Conservation (phyloP, 2,888 invertebrate genomes). For the Acleris sparsana region DNA sequence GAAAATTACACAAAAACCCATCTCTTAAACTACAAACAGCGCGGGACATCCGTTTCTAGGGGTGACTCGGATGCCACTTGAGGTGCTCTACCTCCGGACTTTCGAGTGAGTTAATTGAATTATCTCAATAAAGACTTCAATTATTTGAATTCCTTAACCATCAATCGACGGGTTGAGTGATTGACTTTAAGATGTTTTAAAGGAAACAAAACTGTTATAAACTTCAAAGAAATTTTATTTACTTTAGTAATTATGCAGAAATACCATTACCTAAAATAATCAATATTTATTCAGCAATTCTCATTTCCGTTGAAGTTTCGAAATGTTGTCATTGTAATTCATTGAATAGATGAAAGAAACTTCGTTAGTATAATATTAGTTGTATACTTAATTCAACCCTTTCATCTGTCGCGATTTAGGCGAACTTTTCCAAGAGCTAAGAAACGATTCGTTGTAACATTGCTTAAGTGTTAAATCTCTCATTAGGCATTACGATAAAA, state of each 20-base stretch:
- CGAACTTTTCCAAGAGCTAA: constrained; percentile 18
- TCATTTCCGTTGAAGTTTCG: constrained; percentile 20
- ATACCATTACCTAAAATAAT: constrained; percentile 8
- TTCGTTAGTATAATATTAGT: neutral
- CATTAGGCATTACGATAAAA: constrained; percentile 25
- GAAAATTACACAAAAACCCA: no score
- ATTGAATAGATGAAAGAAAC: constrained; percentile 22
- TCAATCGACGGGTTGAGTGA: constrained; percentile 6
- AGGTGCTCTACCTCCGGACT: no score
- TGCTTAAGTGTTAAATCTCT: constrained; percentile 28
- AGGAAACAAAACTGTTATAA: constrained; percentile 14
- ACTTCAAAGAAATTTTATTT: constrained; percentile 30
- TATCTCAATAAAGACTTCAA: neutral
- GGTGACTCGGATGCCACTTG: no score
- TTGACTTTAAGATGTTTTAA: constrained; percentile 1
- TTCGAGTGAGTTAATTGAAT: neutral
- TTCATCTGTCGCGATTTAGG: constrained; percentile 18
- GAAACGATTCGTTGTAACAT: constrained; percentile 22
- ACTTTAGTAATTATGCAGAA: constrained; percentile 15
- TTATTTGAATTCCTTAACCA: constrained; percentile 8
- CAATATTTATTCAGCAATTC: constrained; percentile 26
- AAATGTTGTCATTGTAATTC: constrained; percentile 19
- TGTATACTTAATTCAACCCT: constrained; percentile 16
- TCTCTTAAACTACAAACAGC: no score
- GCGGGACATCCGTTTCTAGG: no score